These are phyloP conservation scores for Gobio gobio DNA, from an alignment of 2,113 vertebrate species.

Conservation along the genomic window DNA sequence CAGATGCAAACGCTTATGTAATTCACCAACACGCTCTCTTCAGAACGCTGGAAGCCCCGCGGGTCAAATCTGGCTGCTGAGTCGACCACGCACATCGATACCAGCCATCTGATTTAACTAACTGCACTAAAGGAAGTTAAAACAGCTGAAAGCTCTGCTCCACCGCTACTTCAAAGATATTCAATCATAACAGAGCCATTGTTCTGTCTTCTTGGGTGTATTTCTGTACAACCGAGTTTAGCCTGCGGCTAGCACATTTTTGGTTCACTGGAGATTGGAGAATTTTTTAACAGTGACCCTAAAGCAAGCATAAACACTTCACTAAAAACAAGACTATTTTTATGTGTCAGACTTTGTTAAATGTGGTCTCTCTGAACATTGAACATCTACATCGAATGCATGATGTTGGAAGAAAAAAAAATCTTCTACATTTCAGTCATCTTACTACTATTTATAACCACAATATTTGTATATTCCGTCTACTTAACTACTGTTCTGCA, in stretches of 20 bases:
- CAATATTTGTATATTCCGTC: neutral
- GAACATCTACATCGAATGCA: neutral
- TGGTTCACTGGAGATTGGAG: neutral
- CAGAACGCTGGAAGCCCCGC: slow-evolving; percentile 2
- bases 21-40: slow-evolving; percentile 35
- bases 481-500: neutral
- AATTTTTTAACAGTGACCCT: neutral
- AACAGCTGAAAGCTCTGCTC: slow-evolving; percentile 37
- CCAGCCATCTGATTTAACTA: slow-evolving; percentile 46
- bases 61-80: slow-evolving; percentile 39
- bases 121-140: slow-evolving; percentile 33
- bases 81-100: slow-evolving; percentile 47
- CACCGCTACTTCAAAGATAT: slow-evolving; percentile 38
- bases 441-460: neutral
- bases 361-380: neutral
- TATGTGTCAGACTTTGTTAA: neutral
- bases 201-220: neutral
- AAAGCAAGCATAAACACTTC: slow-evolving; percentile 9
- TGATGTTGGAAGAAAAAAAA: neutral
- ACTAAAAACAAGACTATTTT: neutral
- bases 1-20: slow-evolving; percentile 44
- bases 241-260: neutral
- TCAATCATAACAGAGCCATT: neutral
- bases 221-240: neutral
- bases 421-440: neutral